Base-by-base conservation (phyloP, 2,888 invertebrate species). In the Athetis lepigone region DNA sequence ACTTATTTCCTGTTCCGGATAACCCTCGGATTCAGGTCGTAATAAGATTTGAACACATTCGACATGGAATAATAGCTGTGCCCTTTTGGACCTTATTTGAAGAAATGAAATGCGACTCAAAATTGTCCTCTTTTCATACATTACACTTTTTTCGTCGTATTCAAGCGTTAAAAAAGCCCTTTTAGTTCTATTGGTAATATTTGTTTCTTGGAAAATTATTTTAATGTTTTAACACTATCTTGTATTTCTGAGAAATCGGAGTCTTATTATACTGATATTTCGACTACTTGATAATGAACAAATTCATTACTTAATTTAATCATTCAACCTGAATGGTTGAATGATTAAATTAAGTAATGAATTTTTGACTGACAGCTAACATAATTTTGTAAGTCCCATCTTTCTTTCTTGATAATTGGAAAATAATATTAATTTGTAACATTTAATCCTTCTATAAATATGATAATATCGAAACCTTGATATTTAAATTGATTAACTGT, bases 21-120 rank as follows among this genome's bases (percentile, higher is more conserved):
- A 83, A 80, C 85, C 82, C 78, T 82, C 77, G 77, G 79, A 80
- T 76, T 83, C 75, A 76, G 82, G 74, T 71, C 75, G 83, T 87
- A 88, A 87, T 85, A 82, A 86, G 85, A 87, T 89, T 88, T 86
- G 84, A 86, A 83, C 82, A 84, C 81, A 87, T 82, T 71, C 82
- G 82, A 86, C 79, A 79, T 84, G 81, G 80, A 86, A 88, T 77
- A 88, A 87, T 85, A 83, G 79, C 70, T 64, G 70, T 61, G 70
- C 64, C 55, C 68, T 76, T 70, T 77, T 74, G 79, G 72, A 82
- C 79, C 80, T 80, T 80, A 79, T 77, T 74, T 71, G 61, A 70
- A 76, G 79, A 77, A 78, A 80, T 73, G 67, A 69, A 54, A 70
- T 69, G 52, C 57, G 49, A 45, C 68, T 68, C 70, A 75, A 77